phyloP scores from a whole-genome alignment of 2,888 invertebrate genomes.

The Dynastes hyllus region DNA sequence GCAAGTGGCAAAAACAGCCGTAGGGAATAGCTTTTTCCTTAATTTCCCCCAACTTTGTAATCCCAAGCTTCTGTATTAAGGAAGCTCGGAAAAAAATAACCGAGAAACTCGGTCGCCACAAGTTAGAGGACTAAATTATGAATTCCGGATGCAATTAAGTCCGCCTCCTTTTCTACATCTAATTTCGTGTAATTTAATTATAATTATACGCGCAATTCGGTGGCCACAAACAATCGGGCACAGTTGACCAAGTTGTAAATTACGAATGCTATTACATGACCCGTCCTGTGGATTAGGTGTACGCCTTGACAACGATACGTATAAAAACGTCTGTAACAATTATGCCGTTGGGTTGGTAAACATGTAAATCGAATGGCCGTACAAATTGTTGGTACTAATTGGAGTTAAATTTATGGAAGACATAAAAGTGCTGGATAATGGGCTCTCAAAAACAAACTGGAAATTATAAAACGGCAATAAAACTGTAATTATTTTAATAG shows the following conservation, averaged over 20 bases:
- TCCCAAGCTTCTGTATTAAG: no score
- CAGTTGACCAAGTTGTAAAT: constrained; percentile 56
- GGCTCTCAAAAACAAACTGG: constrained; percentile 12
- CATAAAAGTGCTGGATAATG: constrained; percentile 29
- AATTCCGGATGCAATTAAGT: constrained; percentile 54
- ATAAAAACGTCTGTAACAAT: constrained; percentile 56
- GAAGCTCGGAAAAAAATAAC: not conserved
- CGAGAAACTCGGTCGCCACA: not conserved
- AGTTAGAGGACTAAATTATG: constrained; percentile 42
- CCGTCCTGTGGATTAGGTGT: constrained; percentile 6
- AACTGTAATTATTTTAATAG: constrained; percentile 22
- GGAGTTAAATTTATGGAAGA: constrained; percentile 34
- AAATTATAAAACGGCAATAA: constrained; percentile 32
- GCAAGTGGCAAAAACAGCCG: constrained; percentile 44
- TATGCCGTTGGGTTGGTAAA: constrained; percentile 29
- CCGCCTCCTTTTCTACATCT: constrained; percentile 42
- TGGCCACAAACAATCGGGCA: constrained; percentile 57
- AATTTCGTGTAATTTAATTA: constrained; percentile 54
- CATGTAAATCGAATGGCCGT: constrained; percentile 33
- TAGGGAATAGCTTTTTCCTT: constrained; percentile 15
- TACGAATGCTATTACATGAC: constrained; percentile 46
- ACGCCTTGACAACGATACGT: not conserved
- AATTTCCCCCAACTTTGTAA: constrained; percentile 43
- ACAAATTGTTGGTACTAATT: constrained; percentile 42
- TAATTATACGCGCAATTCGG: constrained; percentile 51